These are phyloP conservation scores for Oryzias melastigma DNA, from an alignment of 2,113 vertebrate species.

Conservation along the genomic window DNA sequence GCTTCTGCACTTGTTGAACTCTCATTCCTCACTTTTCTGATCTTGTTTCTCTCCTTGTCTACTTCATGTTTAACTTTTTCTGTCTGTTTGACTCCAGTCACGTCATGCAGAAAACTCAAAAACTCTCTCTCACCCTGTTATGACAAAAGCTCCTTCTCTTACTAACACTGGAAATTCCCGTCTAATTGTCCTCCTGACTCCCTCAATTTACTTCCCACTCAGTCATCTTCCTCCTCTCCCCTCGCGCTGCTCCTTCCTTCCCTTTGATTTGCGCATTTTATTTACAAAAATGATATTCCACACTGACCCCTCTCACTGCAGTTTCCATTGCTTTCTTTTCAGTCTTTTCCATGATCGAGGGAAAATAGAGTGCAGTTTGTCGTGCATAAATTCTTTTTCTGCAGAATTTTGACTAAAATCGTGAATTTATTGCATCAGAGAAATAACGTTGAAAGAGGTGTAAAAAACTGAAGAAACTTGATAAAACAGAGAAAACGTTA, in stretches of 20 bases:
- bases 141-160: conserved; percentile 46
- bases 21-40: background rate
- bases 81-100: background rate
- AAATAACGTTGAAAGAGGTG: too few species aligned
- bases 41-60: background rate
- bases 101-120: background rate
- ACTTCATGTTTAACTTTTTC: background rate
- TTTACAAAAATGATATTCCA: conserved; percentile 62
- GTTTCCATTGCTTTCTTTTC: conserved; percentile 44
- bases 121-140: conserved; percentile 34
- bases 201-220: conserved; percentile 63
- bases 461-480: too few species aligned
- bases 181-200: conserved; percentile 59
- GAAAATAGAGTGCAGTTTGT: background rate
- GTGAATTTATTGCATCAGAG: background rate
- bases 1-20: too few species aligned
- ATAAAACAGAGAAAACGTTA: too few species aligned
- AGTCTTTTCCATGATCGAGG: background rate
- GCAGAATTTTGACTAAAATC: background rate
- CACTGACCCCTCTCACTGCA: conserved; percentile 23
- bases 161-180: conserved; percentile 66
- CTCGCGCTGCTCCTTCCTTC: conserved; percentile 45
- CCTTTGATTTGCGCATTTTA: conserved; percentile 58
- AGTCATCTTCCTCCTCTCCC: conserved; percentile 60
- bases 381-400: background rate